phyloP scores from a whole-genome alignment of 2,888 invertebrate genomes.

The Argynnis bischoffii region DNA sequence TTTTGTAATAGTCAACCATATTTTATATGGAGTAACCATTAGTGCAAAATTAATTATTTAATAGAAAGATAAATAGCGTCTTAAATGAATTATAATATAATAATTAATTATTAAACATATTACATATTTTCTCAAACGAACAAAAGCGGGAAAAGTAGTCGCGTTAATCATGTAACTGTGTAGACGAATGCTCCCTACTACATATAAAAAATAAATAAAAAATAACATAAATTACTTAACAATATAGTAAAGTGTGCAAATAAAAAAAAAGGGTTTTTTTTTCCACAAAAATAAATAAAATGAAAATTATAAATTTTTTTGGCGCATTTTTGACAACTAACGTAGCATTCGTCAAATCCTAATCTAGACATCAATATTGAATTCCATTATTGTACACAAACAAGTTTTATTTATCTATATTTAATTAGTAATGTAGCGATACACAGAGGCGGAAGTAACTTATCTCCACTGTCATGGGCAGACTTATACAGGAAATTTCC shows the following conservation, averaged over 20 bases:
- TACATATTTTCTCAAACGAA: background rate
- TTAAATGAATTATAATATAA: background rate
- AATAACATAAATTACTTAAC: background rate
- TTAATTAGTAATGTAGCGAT: conserved; percentile 16
- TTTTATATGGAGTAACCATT: background rate
- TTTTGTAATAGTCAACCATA: background rate
- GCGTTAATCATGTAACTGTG: background rate
- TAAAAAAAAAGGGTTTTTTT: background rate
- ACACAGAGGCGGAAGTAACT: conserved; percentile 20
- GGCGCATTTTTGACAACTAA: background rate
- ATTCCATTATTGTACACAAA: background rate
- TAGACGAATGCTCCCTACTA: background rate
- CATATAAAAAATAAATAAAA: too few relatives aligned
- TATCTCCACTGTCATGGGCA: conserved; percentile 28
- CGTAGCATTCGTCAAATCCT: background rate
- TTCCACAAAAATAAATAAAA: background rate
- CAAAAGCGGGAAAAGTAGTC: background rate
- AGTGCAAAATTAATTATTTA: background rate
- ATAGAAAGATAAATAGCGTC: background rate
- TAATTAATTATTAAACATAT: background rate
- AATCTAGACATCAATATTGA: background rate
- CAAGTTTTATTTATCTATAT: background rate
- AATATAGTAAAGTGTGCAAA: background rate
- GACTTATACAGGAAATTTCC: conserved; percentile 22
- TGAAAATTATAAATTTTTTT: background rate